Evolutionary conservation across 2,888 invertebrate species (phyloP), one percentile per base, ranked within the genome.

Genomic region (Drosophila vallismaia): DNA sequence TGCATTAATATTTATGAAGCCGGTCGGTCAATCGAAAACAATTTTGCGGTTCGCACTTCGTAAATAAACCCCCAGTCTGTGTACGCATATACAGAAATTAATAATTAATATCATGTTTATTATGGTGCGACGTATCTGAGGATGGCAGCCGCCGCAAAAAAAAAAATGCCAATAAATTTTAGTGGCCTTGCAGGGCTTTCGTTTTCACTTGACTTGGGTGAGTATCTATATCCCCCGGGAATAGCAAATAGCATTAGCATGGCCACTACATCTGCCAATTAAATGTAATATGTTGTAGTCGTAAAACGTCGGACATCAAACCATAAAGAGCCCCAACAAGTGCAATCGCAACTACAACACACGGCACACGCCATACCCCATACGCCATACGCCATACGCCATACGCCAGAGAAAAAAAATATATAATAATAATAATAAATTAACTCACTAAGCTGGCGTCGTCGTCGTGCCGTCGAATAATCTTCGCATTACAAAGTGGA

Each of bases 221-320:
- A n/a, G n/a, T n/a, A n/a, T n/a, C n/a, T n/a, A n/a, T n/a, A n/a
- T 26, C 29, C 10, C 12, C 40, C 6, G 10, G n/a, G 3, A 33
- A 5, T 46, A 63, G 64, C 79, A 69, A 33, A 5, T 46, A 63
- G 64, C 79, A 69, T 54, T 33, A 36, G 51, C 49, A 51, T 55
- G 44, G 53, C 64, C 68, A 77, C 67, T 50, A 45, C 56, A 14
- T 45, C 71, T 77, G 74, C 66, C 84, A 86, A 86, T 81, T 86
- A 77, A 80, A 74, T 64, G 67, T 71, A 62, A 83, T 78, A 81
- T 86, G 80, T 69, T 77, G 74, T 51, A 54, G 70, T 80, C 77
- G 63, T 83, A 69, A 80, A 80, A 49, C 46, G 59, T 55, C 52
- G 29, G 63, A 49, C 44, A 53, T 31, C 48, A 24, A 45, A 19